Conservation (phyloP, 2,113 vertebrate genomes). For the Antennarius striatus region DNA sequence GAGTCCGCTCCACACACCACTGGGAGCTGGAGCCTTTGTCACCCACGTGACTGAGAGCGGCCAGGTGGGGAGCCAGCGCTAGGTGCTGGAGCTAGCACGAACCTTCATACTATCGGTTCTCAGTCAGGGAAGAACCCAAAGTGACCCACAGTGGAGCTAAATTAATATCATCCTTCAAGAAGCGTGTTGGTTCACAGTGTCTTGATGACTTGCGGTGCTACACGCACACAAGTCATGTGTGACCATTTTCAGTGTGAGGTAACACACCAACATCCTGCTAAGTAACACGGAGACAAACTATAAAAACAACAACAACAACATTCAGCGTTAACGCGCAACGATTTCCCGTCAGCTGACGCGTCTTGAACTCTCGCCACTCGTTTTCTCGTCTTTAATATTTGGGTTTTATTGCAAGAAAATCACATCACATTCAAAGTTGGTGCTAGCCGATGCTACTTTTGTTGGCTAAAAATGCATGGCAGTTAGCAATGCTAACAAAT, state of each 20-base stretch:
- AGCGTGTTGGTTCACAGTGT: not conserved
- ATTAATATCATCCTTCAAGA: not conserved
- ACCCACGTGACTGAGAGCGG: not conserved
- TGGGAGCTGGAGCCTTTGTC: not conserved
- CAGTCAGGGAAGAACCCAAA: not conserved
- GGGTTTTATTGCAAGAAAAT: too few relatives aligned
- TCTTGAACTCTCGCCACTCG: not conserved
- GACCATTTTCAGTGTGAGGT: conserved; percentile 1
- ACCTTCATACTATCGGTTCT: not conserved
- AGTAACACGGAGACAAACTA: not conserved
- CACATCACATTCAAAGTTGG: not conserved
- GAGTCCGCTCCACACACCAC: too few relatives aligned
- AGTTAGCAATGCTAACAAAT: conserved; percentile 46
- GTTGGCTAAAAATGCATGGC: not conserved
- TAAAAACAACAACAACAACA: too few relatives aligned
- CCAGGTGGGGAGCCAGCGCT: not conserved
- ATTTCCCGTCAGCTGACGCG: not conserved
- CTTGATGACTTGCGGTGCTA: conserved; percentile 10
- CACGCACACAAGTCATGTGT: conserved; percentile 45
- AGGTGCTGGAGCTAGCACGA: not conserved
- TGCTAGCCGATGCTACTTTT: not conserved
- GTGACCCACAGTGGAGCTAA: not conserved
- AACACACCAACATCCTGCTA: not conserved
- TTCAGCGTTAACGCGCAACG: not conserved
- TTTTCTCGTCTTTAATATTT: too few relatives aligned